phyloP scores from a whole-genome alignment of 2,797 vertebrate genomes.

The Pelobates cultripes region DNA sequence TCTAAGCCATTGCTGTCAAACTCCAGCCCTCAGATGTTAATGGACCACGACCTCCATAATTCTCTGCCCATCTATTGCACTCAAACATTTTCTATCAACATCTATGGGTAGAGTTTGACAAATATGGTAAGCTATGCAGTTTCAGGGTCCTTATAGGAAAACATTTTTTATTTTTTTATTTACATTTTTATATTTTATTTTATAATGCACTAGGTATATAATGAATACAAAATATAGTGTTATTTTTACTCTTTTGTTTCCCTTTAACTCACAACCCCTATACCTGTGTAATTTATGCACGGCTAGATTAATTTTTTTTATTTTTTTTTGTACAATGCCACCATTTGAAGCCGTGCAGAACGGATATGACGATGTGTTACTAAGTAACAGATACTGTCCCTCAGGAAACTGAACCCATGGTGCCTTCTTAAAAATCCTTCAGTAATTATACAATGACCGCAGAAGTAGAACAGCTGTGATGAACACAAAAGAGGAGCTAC shows the following conservation, averaged over 20 bases:
- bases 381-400: constrained; percentile 68
- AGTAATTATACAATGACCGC: constrained; percentile 38
- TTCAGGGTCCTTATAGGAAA: too few species aligned
- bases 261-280: too few species aligned
- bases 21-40: too few species aligned
- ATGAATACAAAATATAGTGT: not conserved
- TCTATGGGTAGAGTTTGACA: too few species aligned
- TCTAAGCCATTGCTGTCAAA: too few species aligned
- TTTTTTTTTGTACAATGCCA: not conserved
- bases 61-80: too few species aligned
- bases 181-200: too few species aligned
- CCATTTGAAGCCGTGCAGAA: constrained; percentile 18
- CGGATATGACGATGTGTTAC: constrained; percentile 61
- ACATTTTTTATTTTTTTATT: too few species aligned
- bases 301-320: not conserved
- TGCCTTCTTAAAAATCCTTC: constrained; percentile 54
- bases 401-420: constrained; percentile 62
- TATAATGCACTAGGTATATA: too few species aligned
- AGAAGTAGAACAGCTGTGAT: constrained; percentile 39
- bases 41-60: too few species aligned
- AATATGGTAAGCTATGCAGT: too few species aligned
- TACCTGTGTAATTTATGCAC: not conserved
- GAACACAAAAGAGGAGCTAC: constrained; percentile 51
- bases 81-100: too few species aligned
- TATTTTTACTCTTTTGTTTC: not conserved